A percentile compares a stretch with the other conserved stretches of the same genome.
Evolutionary conservation across 1,140 invertebrate species (phyloP).

Genomic region (roundworm (Caenorhabditis elegans)): WBcel235 BX284605.5:10833501-10834000

Average conservation of each 20-base stretch:
- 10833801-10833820: no score
- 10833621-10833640: no score
- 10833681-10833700: neutral
- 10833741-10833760: neutral
- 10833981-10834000: no score
- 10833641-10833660: neutral
- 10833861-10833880: neutral
- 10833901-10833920: neutral
- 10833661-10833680: neutral
- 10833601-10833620: neutral
- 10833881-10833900: neutral
- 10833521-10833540: neutral
- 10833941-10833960: neutral
- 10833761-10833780: neutral
- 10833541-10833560: neutral
- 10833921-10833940: neutral
- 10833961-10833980: neutral
- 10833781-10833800: neutral
- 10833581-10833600: neutral
- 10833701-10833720: conserved; percentile 17
- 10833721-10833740: conserved; percentile 33
- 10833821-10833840: no score
- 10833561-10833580: neutral
- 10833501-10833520: conserved; percentile 10
- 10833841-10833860: neutral